These are phyloP conservation scores for Philopotamus ludificatus DNA, from an alignment of 1,140 invertebrate species.

Conservation along the genomic window DNA sequence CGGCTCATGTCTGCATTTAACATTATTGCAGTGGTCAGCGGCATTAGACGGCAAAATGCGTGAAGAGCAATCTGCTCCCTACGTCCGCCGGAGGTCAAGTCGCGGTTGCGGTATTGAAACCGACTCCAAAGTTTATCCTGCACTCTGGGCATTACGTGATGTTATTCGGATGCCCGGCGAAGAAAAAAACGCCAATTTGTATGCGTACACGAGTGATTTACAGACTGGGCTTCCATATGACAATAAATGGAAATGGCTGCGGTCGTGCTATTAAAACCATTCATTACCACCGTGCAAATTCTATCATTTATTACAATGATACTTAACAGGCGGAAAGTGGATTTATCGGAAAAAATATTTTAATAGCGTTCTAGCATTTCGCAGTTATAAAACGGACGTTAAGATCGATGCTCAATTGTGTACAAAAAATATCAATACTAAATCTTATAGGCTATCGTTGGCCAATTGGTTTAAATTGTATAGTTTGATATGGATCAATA, in stretches of 20 bases:
- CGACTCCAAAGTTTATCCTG: constrained; percentile 1
- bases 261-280: background rate
- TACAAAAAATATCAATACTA: no score
- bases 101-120: constrained; percentile 30
- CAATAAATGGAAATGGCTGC: background rate
- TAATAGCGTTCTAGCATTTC: no score
- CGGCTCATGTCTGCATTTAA: no score
- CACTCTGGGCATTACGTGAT: constrained; percentile 27
- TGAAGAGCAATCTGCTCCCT: constrained; percentile 7
- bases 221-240: background rate
- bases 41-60: constrained; percentile 16
- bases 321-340: no score
- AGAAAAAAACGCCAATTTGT: background rate
- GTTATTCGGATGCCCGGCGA: constrained; percentile 26
- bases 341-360: no score
- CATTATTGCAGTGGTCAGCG: background rate
- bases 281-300: no score
- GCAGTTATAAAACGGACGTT: no score
- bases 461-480: no score
- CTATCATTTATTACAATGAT: no score
- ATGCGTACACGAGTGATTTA: constrained; percentile 13
- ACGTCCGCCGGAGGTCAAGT: constrained; percentile 24
- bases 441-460: no score
- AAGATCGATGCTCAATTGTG: no score
- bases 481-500: no score